phyloP scores from a whole-genome alignment of 1,140 invertebrate genomes.

The Phymorhynchus buccinoides region DNA sequence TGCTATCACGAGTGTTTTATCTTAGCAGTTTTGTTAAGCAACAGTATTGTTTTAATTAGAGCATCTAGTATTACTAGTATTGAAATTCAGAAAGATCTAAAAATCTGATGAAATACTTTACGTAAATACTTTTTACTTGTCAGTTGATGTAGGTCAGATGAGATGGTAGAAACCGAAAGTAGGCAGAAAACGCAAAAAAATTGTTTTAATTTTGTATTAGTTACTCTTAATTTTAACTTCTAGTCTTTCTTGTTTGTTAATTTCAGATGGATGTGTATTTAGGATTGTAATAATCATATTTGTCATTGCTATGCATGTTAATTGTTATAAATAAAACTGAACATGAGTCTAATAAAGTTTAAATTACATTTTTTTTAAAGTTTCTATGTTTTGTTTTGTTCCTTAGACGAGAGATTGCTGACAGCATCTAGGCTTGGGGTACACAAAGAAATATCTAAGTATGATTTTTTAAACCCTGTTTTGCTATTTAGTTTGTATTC shows the following conservation, averaged over 20 bases:
- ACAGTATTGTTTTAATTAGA: neutral
- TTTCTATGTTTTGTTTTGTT: constrained; percentile 44
- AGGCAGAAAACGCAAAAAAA: neutral
- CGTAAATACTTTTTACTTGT: too few relatives aligned
- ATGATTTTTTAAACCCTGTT: too few relatives aligned
- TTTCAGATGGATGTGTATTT: too few relatives aligned
- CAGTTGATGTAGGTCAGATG: too few relatives aligned
- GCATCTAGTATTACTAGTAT: neutral
- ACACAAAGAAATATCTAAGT: constrained; percentile 46
- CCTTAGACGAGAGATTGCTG: constrained; percentile 48
- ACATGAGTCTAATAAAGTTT: neutral
- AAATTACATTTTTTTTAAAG: neutral
- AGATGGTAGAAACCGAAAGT: constrained; percentile 15
- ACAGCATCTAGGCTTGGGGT: constrained; percentile 49
- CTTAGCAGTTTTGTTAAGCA: neutral
- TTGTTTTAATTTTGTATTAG: too few relatives aligned
- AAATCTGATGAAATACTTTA: neutral
- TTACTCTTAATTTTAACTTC: too few relatives aligned
- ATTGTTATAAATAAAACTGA: neutral
- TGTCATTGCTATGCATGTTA: too few relatives aligned
- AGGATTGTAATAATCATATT: too few relatives aligned
- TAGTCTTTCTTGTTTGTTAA: too few relatives aligned
- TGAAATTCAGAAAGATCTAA: neutral
- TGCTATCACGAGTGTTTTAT: neutral
- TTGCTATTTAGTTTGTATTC: too few relatives aligned